Evolutionary conservation across 1,140 invertebrate genomes (phyloP).

Genomic region (Orius laevigatus): DNA sequence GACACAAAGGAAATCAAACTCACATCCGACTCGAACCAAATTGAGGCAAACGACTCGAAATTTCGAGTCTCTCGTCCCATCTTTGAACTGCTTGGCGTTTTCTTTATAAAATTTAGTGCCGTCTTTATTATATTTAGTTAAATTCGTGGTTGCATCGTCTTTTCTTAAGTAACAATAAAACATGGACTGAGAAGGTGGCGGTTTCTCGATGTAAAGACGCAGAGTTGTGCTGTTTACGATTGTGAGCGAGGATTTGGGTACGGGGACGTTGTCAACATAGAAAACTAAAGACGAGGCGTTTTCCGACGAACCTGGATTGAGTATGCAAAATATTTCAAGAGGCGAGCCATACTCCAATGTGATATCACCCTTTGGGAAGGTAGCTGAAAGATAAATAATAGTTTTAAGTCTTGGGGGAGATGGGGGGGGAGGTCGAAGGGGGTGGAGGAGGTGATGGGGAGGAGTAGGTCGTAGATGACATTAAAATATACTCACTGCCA

Average conservation of each 20-base stretch:
- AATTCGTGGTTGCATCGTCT: background rate
- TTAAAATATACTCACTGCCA: slow-evolving; percentile 13
- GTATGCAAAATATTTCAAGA: slow-evolving; percentile 31
- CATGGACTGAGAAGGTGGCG: slow-evolving; percentile 27
- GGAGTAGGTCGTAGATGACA: too few relatives aligned
- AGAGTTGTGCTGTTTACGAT: slow-evolving; percentile 33
- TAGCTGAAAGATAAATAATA: slow-evolving; percentile 25
- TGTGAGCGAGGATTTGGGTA: slow-evolving; percentile 27
- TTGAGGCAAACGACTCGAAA: slow-evolving; percentile 31
- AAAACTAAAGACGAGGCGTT: slow-evolving; percentile 32
- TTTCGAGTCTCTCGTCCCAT: background rate
- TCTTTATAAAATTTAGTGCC: slow-evolving; percentile 1
- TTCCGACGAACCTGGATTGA: slow-evolving; percentile 27
- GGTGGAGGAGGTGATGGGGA: too few relatives aligned
- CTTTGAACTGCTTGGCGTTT: background rate
- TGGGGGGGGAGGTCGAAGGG: too few relatives aligned
- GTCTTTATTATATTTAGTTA: slow-evolving; percentile 2
- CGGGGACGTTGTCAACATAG: slow-evolving; percentile 26
- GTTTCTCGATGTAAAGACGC: slow-evolving; percentile 27
- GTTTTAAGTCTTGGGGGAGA: background rate
- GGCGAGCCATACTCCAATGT: slow-evolving; percentile 30
- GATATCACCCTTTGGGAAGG: slow-evolving; percentile 34
- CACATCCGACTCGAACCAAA: slow-evolving; percentile 32
- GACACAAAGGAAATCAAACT: slow-evolving; percentile 4
- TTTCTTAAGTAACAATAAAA: slow-evolving; percentile 26